Conservation (phyloP, 2,113 vertebrate species). For the Protobothrops mucrosquamatus region DNA sequence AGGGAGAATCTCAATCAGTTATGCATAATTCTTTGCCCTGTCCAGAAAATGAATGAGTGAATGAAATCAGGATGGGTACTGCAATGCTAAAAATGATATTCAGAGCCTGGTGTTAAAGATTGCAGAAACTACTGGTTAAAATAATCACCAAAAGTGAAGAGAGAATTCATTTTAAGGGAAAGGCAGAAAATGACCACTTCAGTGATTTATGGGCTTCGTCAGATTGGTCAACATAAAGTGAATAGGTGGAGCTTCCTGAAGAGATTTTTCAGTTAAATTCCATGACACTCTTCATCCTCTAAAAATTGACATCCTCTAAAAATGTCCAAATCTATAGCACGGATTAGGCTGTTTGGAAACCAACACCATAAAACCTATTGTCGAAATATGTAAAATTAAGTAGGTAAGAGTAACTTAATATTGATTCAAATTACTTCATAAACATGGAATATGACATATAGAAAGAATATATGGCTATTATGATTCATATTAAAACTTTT, state of each 20-base stretch:
- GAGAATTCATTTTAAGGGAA: constrained; percentile 61
- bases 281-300: neutral
- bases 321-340: neutral
- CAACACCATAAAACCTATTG: neutral
- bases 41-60: neutral
- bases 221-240: constrained; percentile 28
- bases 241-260: constrained; percentile 59
- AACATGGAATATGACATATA: neutral
- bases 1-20: neutral
- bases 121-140: constrained; percentile 27
- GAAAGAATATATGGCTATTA: neutral
- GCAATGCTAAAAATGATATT: constrained; percentile 63
- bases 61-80: neutral
- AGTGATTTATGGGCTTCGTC: constrained; percentile 47
- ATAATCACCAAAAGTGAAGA: constrained; percentile 48
- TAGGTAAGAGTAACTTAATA: neutral
- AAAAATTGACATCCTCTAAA: neutral
- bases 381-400: neutral
- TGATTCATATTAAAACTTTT: neutral
- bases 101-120: constrained; percentile 57
- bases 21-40: neutral
- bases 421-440: neutral
- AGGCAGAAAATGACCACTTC: constrained; percentile 48
- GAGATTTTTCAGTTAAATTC: constrained; percentile 35
- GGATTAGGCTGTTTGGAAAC: neutral